Base-by-base conservation (phyloP, 1,140 invertebrate genomes). In the Aphaenogaster rudis region DNA sequence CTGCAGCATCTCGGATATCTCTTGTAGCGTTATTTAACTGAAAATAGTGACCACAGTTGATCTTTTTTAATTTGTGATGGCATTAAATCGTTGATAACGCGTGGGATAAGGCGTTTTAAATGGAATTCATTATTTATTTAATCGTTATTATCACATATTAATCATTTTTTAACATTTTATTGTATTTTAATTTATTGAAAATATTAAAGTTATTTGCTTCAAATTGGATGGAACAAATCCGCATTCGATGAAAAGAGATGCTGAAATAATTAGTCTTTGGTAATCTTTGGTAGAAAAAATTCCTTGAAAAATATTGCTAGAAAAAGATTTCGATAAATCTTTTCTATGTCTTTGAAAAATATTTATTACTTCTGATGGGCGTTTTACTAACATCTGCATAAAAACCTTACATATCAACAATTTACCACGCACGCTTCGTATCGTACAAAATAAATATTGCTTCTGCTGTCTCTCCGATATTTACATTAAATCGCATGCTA, bases 401-500 rank as follows among this genome's bases (percentile, higher is more conserved):
- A 71, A 69, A 57, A 0, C 11, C 21, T n/a, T 17, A 71, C 15
- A 45, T 57, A 59, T 71, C 79, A 33, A 57, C 42, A 13, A 39
- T 33, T 50, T 64, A 64, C 28, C 8, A 39, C 8, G 59, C 28
- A 45, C 28, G 28, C 50, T 79, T 45, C 52, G 21, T 36, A 71
- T 57, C 36, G 45, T 13, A n/a, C 13, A 36, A 36, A 28, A 74
- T 76, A 76, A 84, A 76, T 74, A 74, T 84, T 42, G 42, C n/a
- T 17, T 13, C 45, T 4, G 45, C 42, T 48, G 21, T 61, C 17
- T 76, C 45, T 13, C 42, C 42, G 54, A 76, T 84, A 84, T 84
- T 84, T 84, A 63, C 69, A 63, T 61, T 76, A 74, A 76, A 84
- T 76, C 50, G 28, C 67, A 17, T 33, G 8, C 52, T 67, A 79